Conservation (phyloP, 1,140 invertebrate genomes). For the Danaus plexippus region DNA sequence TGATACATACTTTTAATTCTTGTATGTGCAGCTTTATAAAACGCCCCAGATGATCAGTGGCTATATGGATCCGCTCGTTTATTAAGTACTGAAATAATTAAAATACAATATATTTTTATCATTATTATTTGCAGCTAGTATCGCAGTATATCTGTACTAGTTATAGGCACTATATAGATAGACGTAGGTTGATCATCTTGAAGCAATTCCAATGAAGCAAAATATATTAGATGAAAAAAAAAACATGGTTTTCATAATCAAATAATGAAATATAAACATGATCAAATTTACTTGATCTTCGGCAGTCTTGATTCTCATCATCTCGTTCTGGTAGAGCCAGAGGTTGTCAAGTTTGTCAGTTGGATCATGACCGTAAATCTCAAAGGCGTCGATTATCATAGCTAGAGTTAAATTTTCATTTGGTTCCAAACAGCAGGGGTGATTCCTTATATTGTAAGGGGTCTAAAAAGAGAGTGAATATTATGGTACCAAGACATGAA, state of each 20-base stretch:
- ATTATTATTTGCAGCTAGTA: too few relatives aligned
- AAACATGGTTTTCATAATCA: too few relatives aligned
- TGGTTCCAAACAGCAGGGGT: conserved; percentile 53
- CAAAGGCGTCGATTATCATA: conserved; percentile 64
- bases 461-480: conserved; percentile 16
- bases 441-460: conserved; percentile 48
- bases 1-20: conserved; percentile 48
- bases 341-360: conserved; percentile 61
- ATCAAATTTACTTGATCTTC: conserved; percentile 46
- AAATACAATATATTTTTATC: too few relatives aligned
- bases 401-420: conserved; percentile 55
- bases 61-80: conserved; percentile 56
- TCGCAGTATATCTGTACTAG: too few relatives aligned
- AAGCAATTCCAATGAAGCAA: too few relatives aligned
- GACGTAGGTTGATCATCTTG: too few relatives aligned
- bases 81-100: conserved; percentile 43
- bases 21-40: conserved; percentile 55
- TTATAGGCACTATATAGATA: too few relatives aligned
- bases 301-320: conserved; percentile 56
- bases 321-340: conserved; percentile 59
- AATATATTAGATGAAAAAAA: too few relatives aligned
- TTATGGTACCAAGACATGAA: too few relatives aligned
- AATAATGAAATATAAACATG: too few relatives aligned
- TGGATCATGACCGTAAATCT: conserved; percentile 63
- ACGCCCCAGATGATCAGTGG: conserved; percentile 51